These are phyloP conservation scores for Pseudobourletiella spinata DNA, from an alignment of 1,140 invertebrate species.

Conservation along the genomic window DNA sequence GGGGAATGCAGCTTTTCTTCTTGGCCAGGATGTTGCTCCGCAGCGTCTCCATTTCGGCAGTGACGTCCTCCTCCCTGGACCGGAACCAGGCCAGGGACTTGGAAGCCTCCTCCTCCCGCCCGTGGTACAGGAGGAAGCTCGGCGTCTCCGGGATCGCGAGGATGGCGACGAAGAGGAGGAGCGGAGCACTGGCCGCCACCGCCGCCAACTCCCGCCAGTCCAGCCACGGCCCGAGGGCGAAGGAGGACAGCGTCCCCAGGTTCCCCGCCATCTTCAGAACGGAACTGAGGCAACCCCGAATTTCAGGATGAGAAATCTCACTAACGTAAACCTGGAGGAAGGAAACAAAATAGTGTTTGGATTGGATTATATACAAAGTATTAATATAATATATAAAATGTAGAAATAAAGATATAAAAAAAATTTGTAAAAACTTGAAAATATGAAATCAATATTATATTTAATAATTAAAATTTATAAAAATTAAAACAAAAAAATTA, in stretches of 20 bases:
- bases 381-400: too few species aligned
- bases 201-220: constrained; percentile 71
- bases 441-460: too few species aligned
- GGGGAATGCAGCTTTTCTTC: constrained; percentile 41
- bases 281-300: constrained; percentile 72
- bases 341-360: too few species aligned
- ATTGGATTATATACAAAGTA: too few species aligned
- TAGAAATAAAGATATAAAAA: too few species aligned
- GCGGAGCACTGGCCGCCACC: constrained; percentile 60
- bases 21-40: constrained; percentile 51
- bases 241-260: constrained; percentile 69
- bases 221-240: constrained; percentile 65
- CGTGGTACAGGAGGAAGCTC: constrained; percentile 61
- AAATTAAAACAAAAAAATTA: too few species aligned
- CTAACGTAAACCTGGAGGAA: constrained; percentile 69
- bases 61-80: constrained; percentile 56
- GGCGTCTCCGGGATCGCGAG: constrained; percentile 69
- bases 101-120: constrained; percentile 66
- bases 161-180: constrained; percentile 40
- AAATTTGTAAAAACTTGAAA: too few species aligned
- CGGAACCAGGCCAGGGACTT: constrained; percentile 64
- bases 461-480: too few species aligned
- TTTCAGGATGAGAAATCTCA: constrained; percentile 76
- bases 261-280: constrained; percentile 67
- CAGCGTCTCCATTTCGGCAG: constrained; percentile 56